A percentile compares a stretch with the other conserved stretches of the same genome.
Evolutionary conservation across 2,113 vertebrate species (phyloP).

Genomic region (Dryoscopus gambensis): DNA sequence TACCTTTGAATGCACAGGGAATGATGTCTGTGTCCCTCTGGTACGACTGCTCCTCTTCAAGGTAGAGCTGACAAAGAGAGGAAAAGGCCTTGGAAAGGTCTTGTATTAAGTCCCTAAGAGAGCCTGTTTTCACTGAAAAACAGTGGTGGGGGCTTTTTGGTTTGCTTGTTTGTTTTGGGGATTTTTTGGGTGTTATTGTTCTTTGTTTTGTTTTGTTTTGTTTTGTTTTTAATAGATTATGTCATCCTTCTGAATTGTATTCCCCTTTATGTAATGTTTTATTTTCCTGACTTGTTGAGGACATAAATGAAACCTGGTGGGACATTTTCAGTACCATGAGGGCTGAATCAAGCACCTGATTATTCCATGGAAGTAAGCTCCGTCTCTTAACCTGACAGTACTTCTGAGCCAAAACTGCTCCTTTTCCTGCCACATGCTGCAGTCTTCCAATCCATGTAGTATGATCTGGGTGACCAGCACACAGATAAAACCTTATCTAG

Average conservation of each 20-base stretch:
- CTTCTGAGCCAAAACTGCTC: not conserved
- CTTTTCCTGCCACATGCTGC: not conserved
- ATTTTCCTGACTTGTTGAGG: not conserved
- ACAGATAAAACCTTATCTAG: not conserved
- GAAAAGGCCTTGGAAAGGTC: not conserved
- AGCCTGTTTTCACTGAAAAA: not conserved
- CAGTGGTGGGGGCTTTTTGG: too few species aligned
- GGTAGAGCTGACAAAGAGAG: not conserved
- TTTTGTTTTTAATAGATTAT: not conserved
- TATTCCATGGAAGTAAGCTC: not conserved
- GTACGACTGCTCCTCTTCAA: not conserved
- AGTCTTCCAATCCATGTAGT: not conserved
- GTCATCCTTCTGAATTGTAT: not conserved
- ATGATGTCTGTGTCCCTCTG: not conserved
- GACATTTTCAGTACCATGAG: not conserved
- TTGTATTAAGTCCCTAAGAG: not conserved
- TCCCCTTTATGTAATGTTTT: not conserved
- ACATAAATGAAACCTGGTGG: not conserved
- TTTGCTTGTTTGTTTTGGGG: too few species aligned
- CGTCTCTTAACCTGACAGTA: not conserved
- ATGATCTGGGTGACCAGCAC: not conserved
- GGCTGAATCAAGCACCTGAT: not conserved
- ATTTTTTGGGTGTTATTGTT: too few species aligned
- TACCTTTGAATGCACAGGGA: not conserved
- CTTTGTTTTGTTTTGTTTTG: too few species aligned